These are phyloP conservation scores for Drosophila infuscata DNA, from an alignment of 2,888 invertebrate genomes.

Conservation along the genomic window DNA sequence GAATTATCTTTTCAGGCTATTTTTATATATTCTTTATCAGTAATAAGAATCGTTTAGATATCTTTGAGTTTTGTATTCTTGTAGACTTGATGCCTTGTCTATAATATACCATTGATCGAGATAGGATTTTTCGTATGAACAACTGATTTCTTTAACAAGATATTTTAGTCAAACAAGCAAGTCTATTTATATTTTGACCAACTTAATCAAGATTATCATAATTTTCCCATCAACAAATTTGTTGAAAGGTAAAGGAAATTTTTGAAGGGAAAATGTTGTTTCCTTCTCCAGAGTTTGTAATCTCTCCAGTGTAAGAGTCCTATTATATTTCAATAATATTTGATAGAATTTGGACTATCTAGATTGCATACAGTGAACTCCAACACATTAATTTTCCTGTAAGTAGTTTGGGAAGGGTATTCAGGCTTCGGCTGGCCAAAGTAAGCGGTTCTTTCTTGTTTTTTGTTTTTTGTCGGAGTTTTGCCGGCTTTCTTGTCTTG, in stretches of 20 bases:
- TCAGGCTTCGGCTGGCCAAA: not conserved
- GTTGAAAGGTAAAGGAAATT: not conserved
- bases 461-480: constrained; percentile 21
- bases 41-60: not conserved
- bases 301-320: not conserved
- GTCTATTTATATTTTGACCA: not conserved
- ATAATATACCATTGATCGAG: not conserved
- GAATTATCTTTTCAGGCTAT: not conserved
- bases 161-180: not conserved
- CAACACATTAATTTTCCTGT: not conserved
- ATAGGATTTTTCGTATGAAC: not conserved
- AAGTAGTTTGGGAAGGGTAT: not conserved
- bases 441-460: not conserved
- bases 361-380: too few species aligned
- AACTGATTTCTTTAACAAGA: not conserved
- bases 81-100: not conserved
- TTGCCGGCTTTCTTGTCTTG: constrained; percentile 49
- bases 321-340: not conserved
- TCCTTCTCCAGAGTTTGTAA: not conserved
- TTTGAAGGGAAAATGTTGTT: not conserved
- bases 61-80: not conserved
- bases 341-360: too few species aligned
- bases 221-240: accelerated
- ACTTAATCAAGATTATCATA: not conserved
- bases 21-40: not conserved